A percentile compares a stretch with the other conserved stretches of the same genome.
phyloP scores from a whole-genome alignment of 2,888 invertebrate genomes.

The Meiosimyza decipiens region DNA sequence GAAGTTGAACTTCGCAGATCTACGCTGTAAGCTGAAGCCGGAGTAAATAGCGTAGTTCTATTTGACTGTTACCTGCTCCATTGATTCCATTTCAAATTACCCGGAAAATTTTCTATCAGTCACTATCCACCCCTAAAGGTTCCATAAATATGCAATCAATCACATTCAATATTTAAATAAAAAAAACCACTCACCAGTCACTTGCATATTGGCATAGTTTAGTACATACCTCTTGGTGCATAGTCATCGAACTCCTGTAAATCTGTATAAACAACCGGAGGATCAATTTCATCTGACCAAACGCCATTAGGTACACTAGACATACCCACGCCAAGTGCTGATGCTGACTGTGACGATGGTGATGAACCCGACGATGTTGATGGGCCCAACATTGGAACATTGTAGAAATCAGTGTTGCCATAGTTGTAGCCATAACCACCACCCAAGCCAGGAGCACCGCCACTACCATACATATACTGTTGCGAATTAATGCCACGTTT shows the following conservation, averaged over 20 bases:
- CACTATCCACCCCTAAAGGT: too few relatives aligned
- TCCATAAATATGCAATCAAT: too few relatives aligned
- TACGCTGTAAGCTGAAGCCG: too few relatives aligned
- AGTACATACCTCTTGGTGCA: slow-evolving; percentile 53
- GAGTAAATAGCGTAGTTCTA: too few relatives aligned
- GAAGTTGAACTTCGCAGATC: too few relatives aligned
- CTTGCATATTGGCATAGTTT: neutral
- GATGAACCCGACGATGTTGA: neutral
- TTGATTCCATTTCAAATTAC: too few relatives aligned
- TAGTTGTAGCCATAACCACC: slow-evolving; percentile 22
- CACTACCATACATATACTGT: slow-evolving; percentile 47
- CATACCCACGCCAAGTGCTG: slow-evolving; percentile 43
- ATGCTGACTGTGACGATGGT: slow-evolving; percentile 9
- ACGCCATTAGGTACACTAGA: slow-evolving; percentile 57
- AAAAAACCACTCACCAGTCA: too few relatives aligned
- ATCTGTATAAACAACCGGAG: slow-evolving; percentile 57
- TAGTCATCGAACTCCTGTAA: slow-evolving; percentile 64
- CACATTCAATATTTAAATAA: too few relatives aligned
- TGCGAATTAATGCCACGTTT: slow-evolving; percentile 63
- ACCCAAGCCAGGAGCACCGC: slow-evolving; percentile 18
- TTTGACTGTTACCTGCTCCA: too few relatives aligned
- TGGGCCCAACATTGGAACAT: slow-evolving; percentile 46
- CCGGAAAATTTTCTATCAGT: too few relatives aligned
- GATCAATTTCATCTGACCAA: slow-evolving; percentile 64
- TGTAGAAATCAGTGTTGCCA: slow-evolving; percentile 41